These are phyloP conservation scores for Antidorcas marsupialis DNA, from an alignment of 2,113 vertebrate species.

Conservation along the genomic window DNA sequence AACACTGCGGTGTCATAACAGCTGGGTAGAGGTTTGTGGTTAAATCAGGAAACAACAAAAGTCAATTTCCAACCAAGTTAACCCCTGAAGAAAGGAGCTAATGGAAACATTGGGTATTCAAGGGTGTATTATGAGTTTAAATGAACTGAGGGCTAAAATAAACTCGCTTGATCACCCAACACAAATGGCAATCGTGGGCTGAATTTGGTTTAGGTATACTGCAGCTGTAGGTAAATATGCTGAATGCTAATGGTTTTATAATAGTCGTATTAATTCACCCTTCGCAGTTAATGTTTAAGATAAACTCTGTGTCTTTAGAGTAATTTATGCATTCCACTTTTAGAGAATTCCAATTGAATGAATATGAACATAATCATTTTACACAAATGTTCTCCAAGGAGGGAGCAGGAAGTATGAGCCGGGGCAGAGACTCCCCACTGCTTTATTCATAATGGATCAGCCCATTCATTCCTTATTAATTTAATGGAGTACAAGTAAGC, in stretches of 20 bases:
- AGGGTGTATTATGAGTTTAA: constrained; percentile 54
- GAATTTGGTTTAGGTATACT: constrained; percentile 77
- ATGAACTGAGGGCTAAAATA: constrained; percentile 76
- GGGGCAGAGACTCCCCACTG: constrained; percentile 85
- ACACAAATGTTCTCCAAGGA: constrained; percentile 86
- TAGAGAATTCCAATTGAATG: constrained; percentile 89
- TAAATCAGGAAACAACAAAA: background rate
- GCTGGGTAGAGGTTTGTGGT: background rate
- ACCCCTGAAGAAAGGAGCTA: background rate
- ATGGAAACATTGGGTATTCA: constrained; percentile 27
- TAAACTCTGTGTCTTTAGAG: constrained; percentile 87
- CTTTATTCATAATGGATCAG: constrained; percentile 90
- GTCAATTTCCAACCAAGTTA: background rate
- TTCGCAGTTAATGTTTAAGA: constrained; percentile 90
- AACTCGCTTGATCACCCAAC: constrained; percentile 76
- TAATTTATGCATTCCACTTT: constrained; percentile 87
- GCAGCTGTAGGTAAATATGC: constrained; percentile 85
- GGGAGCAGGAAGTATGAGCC: constrained; percentile 84
- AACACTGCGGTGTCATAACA: background rate
- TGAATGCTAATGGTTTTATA: constrained; percentile 93
- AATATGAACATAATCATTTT: constrained; percentile 90
- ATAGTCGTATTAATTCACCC: constrained; percentile 96
- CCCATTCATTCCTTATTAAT: constrained; percentile 92
- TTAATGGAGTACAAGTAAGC: constrained; percentile 92
- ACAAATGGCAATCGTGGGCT: constrained; percentile 74